Conservation (phyloP, 35 echinoderm and acorn worm species). For the Eucidaris tribuloides region DNA sequence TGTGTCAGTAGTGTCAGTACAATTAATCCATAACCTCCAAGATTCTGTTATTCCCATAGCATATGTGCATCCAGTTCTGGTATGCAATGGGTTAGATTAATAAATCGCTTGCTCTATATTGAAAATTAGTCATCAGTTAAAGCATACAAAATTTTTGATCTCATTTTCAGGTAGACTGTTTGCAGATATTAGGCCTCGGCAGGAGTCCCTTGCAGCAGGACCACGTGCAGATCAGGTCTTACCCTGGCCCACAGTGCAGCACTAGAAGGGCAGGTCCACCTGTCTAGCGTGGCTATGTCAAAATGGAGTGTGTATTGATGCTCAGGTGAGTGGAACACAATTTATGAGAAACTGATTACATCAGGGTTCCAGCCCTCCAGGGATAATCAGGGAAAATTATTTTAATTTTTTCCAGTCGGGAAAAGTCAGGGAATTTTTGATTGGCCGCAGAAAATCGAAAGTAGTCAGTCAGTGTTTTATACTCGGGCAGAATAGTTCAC, state of each 20-base stretch:
- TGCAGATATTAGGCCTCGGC: constrained; percentile 6
- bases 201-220: not conserved
- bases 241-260: constrained; percentile 11
- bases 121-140: not conserved
- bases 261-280: not conserved
- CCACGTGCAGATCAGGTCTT: not conserved
- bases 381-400: no score
- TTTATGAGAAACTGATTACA: no score
- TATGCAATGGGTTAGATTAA: not conserved
- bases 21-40: no score
- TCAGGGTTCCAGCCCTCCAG: no score
- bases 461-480: no score
- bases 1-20: no score
- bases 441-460: no score
- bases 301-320: not conserved
- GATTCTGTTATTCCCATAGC: no score
- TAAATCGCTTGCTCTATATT: not conserved
- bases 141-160: not conserved
- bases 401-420: no score
- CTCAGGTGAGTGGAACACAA: constrained; percentile 1
- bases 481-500: no score
- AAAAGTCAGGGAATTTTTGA: no score
- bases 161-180: constrained; percentile 2
- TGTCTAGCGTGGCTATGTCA: not conserved
- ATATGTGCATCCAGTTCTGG: not conserved